phyloP scores from a whole-genome alignment of 2,888 invertebrate species.

The Leucania comma region DNA sequence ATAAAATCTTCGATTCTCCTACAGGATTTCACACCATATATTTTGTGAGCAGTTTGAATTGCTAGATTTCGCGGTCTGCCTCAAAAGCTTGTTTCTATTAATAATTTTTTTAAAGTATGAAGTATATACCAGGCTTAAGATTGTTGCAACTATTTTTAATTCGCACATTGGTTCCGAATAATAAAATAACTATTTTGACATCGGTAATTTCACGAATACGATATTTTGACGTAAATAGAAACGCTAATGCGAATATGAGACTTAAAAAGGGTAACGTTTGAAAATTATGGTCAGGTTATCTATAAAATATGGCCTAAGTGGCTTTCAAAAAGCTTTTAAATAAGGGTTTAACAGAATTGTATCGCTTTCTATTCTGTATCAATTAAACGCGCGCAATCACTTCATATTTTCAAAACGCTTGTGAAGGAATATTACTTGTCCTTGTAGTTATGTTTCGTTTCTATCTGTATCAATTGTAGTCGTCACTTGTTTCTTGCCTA shows the following conservation, averaged over 20 bases:
- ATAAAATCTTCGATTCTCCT: constrained; percentile 29
- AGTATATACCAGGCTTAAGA: constrained; percentile 11
- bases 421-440: too few relatives aligned
- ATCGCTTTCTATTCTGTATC: too few relatives aligned
- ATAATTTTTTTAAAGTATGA: constrained; percentile 26
- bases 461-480: too few relatives aligned
- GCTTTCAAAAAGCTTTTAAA: not conserved
- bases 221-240: constrained; percentile 10
- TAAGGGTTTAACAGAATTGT: not conserved
- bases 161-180: constrained; percentile 37
- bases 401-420: too few relatives aligned
- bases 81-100: constrained; percentile 7
- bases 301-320: not conserved
- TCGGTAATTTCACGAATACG: constrained; percentile 6
- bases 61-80: not conserved
- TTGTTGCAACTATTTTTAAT: constrained; percentile 26
- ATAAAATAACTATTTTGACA: constrained; percentile 33
- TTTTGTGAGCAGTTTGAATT: constrained; percentile 4
- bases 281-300: constrained; percentile 10
- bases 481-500: too few relatives aligned
- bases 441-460: too few relatives aligned
- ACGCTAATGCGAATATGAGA: not conserved
- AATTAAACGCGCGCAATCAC: too few relatives aligned
- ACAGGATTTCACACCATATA: not conserved
- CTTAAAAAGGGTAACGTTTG: constrained; percentile 8